phyloP scores from a whole-genome alignment of 2,797 vertebrate species.

The Apodemus agrarius region DNA sequence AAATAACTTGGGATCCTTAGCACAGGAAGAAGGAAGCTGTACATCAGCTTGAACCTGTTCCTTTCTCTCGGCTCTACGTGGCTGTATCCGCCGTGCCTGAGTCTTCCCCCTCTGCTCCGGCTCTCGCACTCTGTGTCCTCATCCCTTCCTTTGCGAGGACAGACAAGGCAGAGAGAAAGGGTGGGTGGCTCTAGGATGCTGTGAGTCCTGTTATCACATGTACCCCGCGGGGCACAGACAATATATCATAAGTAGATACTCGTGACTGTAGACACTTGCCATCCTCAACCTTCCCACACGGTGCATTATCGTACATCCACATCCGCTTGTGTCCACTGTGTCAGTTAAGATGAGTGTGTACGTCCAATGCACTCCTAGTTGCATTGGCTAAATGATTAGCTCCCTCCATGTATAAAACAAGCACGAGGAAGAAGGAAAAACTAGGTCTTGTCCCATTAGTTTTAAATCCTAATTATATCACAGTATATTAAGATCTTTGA shows the following conservation, averaged over 20 bases:
- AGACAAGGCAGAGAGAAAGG: background rate
- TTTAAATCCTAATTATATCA: background rate
- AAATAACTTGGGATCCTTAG: background rate
- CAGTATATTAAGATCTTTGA: background rate
- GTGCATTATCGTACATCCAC: conserved; percentile 1
- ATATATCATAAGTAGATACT: background rate
- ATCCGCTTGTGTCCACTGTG: background rate
- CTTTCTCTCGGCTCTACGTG: conserved; percentile 16
- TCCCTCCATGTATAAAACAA: background rate
- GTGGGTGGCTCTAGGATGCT: background rate
- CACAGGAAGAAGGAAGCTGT: background rate
- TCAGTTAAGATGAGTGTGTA: background rate
- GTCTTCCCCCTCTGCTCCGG: background rate
- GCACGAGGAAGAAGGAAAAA: background rate
- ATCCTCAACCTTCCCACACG: background rate
- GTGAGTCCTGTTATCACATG: background rate
- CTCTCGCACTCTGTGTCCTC: background rate
- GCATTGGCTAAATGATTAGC: background rate
- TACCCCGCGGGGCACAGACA: background rate
- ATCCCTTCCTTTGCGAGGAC: background rate
- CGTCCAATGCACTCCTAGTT: background rate
- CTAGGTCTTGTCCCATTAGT: background rate
- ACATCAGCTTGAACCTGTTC: background rate
- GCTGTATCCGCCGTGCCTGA: background rate
- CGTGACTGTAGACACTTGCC: background rate